These are phyloP conservation scores for Callithrix jacchus DNA, from an alignment of 2,113 vertebrate genomes.

Conservation along the genomic window DNA sequence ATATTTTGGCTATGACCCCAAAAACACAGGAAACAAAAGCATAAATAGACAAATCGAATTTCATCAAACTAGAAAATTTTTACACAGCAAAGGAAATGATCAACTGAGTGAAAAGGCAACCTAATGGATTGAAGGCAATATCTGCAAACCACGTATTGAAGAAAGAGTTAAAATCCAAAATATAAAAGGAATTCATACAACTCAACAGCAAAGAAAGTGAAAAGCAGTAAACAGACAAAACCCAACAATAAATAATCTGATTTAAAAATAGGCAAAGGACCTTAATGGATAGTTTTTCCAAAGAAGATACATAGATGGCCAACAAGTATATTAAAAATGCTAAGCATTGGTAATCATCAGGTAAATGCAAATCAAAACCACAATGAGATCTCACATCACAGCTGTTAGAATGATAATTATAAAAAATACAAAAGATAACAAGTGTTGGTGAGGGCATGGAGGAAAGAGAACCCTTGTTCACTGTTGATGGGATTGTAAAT, in stretches of 20 bases:
- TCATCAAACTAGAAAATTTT: neutral
- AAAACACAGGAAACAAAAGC: neutral
- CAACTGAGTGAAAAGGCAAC: neutral
- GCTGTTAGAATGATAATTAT: neutral
- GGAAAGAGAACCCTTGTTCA: neutral
- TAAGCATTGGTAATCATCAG: neutral
- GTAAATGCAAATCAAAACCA: neutral
- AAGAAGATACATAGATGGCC: neutral
- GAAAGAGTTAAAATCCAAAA: neutral
- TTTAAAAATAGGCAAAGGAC: neutral
- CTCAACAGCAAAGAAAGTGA: neutral
- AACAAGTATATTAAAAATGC: neutral
- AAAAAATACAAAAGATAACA: neutral
- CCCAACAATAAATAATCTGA: neutral
- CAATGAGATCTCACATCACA: neutral
- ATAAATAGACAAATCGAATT: neutral
- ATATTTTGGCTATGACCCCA: neutral
- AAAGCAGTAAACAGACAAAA: neutral
- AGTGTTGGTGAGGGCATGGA: neutral
- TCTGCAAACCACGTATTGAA: neutral
- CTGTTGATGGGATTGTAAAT: neutral
- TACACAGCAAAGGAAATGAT: neutral
- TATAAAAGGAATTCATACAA: neutral
- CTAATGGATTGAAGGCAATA: neutral
- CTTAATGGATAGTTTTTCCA: neutral